Evolutionary conservation across 2,888 invertebrate species (phyloP).

Genomic region (Patella ulyssiponensis): DNA sequence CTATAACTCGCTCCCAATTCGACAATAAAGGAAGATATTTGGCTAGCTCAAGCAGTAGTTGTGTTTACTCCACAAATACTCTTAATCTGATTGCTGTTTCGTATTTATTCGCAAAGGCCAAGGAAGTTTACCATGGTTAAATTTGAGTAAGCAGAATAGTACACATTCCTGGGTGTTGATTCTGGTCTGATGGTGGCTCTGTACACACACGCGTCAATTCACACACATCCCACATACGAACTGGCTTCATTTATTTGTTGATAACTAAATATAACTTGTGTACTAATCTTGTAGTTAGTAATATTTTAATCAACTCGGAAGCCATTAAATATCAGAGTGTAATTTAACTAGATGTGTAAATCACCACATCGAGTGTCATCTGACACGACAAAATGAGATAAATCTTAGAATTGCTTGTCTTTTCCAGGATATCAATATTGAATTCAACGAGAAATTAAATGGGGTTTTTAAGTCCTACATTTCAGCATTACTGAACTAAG

Average conservation of each 20-base stretch:
- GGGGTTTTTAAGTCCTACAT: no score
- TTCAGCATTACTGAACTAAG: no score
- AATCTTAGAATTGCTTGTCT: no score
- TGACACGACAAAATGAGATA: no score
- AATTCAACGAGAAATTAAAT: no score
- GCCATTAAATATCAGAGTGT: no score
- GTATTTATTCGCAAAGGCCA: constrained; percentile 24
- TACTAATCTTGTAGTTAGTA: no score
- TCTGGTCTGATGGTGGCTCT: not conserved
- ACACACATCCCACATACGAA: constrained; percentile 7
- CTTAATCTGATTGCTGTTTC: constrained; percentile 26
- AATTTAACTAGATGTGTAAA: no score
- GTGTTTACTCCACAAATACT: constrained; percentile 24
- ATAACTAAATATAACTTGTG: no score
- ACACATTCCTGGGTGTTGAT: constrained; percentile 5
- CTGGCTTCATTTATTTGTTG: not conserved
- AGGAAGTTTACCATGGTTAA: constrained; percentile 22
- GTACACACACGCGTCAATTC: constrained; percentile 3
- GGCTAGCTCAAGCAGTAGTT: constrained; percentile 7
- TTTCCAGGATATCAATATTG: no score
- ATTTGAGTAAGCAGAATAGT: constrained; percentile 18
- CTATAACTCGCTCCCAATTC: not conserved
- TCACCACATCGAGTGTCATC: no score
- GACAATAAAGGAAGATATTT: constrained; percentile 10
- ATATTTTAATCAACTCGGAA: no score